Evolutionary conservation across 1,140 invertebrate species (phyloP), one percentile per base, ranked within the genome.

Genomic region (Bombus polaris): DNA sequence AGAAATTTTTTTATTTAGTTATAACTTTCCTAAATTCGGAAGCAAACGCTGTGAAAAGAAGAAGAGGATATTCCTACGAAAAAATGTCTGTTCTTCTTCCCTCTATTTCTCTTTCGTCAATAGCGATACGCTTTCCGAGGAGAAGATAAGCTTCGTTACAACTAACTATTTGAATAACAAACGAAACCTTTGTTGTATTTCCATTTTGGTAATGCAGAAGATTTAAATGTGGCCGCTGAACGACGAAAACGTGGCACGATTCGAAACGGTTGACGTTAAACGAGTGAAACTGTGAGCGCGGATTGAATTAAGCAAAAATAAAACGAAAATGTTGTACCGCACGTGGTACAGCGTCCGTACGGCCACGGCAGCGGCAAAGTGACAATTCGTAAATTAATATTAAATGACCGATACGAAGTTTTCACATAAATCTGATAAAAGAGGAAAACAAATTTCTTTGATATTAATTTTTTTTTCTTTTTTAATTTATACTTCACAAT

Each of bases 301-400:
- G 22, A 53, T 75, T 57, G 37, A 75, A 75, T 13, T 57, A 37
- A 75, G 12, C 25, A n/a, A 37, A 75, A 53, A 75, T 57, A 37
- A 57, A 57, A 75, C 2, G 32, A 57, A 37, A 75, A 53, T 15
- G 12, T 57, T 57, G 15, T 3, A 10, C 47, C 13, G 9, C n/a
- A 1, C n/a, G 8, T 28, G n/a, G n/a, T 2, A 8, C 32, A 22
- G 22, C 18, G n/a, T 12, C 32, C 18, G 5, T 4, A 0, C 3
- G n/a, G 1, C 9, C 28, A 42, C 28, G 25, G 5, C 6, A 25
- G 22, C 22, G 39, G 6, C 28, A 2, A 32, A 10, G 18, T 47
- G 72, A 74, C 42, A 13, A 74, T 32, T 25, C 25, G 28, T n/a
- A 72, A 42, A 42, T 72, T 72, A 28, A 72, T n/a, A 42, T 25